Base-by-base conservation (phyloP, 2,888 invertebrate species). In the Drosophila percnosoma region DNA sequence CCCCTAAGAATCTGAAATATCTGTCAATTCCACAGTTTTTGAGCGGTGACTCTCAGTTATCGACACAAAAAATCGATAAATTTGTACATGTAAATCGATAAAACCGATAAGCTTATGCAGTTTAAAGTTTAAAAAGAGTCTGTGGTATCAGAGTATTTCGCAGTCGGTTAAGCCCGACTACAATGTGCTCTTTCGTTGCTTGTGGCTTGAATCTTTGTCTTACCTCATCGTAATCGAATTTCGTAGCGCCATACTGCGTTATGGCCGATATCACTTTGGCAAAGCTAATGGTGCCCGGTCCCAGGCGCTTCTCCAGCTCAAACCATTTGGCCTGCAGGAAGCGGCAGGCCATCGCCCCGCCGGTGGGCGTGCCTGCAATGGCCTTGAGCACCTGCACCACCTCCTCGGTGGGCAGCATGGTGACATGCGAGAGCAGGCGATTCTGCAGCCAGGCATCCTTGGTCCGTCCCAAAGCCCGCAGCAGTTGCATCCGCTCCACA, bases 401-500 rank as follows among this genome's bases (percentile, higher is more conserved):
- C 83, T 93, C 93, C 42, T 80, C 82, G 11, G 93, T 92, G 73
- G 93, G 93, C 73, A 93, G 87, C 90, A 92, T 91, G 49, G 93
- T 93, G 5, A 93, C 93, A 73, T 93, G 93, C 15, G 93, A 93
- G 21, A 93, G 83, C 75, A 93, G 84, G 29, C 93, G 93, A 80
- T 93, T 93, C 84, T 93, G 93, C 33, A 93, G 90, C 93, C 93
- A 93, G 42, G 93, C 93, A 75, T 93, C 93, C 82, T 93, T 93
- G 73, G 93, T 93, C 51, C 93, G 89, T 1, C 93, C 93, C 66
- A 93, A 75, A 0, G 93, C 93, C 31, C 93, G 87, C 52, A 93
- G 58, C 61, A 93, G 60, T 75, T 93, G 93, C 92, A 93, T 93
- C 4, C 93, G 91, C 70, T 93, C 93, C 36, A 93, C 92, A 60